phyloP scores from a whole-genome alignment of 2,888 invertebrate species.

The Lithophane leautieri region DNA sequence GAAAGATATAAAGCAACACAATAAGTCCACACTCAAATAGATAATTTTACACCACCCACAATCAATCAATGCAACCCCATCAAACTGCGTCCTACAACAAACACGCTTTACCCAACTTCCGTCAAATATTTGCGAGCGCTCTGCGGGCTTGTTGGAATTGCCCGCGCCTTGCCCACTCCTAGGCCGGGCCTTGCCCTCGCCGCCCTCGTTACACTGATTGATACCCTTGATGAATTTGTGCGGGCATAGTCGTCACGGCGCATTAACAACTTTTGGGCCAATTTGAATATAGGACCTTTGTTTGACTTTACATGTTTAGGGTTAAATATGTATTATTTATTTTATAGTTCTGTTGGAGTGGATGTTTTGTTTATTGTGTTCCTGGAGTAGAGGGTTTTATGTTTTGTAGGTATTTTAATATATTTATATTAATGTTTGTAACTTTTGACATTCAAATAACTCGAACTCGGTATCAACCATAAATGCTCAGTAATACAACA shows the following conservation, averaged over 20 bases:
- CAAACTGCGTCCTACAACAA: slow-evolving; percentile 41
- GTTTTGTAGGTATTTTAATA: slow-evolving; percentile 11
- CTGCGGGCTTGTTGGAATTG: slow-evolving; percentile 77
- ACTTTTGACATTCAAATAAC: not conserved
- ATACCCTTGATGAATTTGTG: slow-evolving; percentile 78
- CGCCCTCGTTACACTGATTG: slow-evolving; percentile 66
- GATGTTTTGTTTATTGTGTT: slow-evolving; percentile 32
- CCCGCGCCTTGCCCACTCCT: slow-evolving; percentile 63
- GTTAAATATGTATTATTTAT: slow-evolving; percentile 53
- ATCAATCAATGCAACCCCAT: slow-evolving; percentile 35
- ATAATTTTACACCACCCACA: slow-evolving; percentile 34
- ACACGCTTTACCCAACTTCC: slow-evolving; percentile 57
- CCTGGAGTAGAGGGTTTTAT: not conserved
- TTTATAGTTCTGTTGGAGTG: slow-evolving; percentile 34
- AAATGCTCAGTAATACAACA: not conserved
- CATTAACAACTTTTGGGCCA: slow-evolving; percentile 57
- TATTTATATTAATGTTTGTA: not conserved
- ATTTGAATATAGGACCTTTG: slow-evolving; percentile 44
- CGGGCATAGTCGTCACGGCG: slow-evolving; percentile 47
- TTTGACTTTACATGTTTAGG: slow-evolving; percentile 55
- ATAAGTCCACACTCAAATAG: slow-evolving; percentile 1
- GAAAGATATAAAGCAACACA: not conserved
- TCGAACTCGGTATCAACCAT: not conserved
- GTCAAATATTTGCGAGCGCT: slow-evolving; percentile 73
- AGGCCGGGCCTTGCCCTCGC: slow-evolving; percentile 71